Evolutionary conservation across 2,113 vertebrate genomes (phyloP).

Genomic region (Hemicordylus capensis): DNA sequence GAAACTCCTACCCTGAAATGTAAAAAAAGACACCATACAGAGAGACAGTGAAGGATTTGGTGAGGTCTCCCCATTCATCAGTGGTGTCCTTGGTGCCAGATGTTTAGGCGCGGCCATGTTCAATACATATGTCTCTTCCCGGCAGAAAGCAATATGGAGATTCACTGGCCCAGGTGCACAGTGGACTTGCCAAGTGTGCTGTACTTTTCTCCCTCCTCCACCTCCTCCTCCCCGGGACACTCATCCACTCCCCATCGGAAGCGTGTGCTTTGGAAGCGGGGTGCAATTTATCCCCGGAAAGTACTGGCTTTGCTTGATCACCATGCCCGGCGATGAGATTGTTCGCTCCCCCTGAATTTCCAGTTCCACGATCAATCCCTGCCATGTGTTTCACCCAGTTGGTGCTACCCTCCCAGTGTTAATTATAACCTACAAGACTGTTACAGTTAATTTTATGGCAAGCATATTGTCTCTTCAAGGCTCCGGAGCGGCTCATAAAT

Average conservation of each 20-base stretch:
- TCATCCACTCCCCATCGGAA: constrained; percentile 59
- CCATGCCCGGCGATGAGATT: constrained; percentile 76
- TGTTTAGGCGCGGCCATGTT: constrained; percentile 58
- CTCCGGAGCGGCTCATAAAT: constrained; percentile 96
- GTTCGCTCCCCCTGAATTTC: constrained; percentile 78
- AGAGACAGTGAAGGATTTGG: constrained; percentile 60
- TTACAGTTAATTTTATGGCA: constrained; percentile 98
- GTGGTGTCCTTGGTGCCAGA: constrained; percentile 48
- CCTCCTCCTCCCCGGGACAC: constrained; percentile 49
- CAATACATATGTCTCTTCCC: constrained; percentile 58
- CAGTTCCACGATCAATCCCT: constrained; percentile 83
- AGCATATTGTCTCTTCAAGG: constrained; percentile 99
- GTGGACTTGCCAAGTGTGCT: constrained; percentile 62
- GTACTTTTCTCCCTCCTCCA: constrained; percentile 38
- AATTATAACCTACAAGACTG: constrained; percentile 98
- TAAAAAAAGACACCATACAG: constrained; percentile 31
- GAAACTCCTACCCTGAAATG: neutral
- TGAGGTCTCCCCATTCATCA: constrained; percentile 24
- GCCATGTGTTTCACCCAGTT: constrained; percentile 83
- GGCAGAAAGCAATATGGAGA: constrained; percentile 50
- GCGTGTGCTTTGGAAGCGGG: constrained; percentile 57
- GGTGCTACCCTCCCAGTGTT: constrained; percentile 89
- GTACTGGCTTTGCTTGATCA: constrained; percentile 66
- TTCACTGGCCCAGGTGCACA: constrained; percentile 62
- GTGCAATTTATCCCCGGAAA: constrained; percentile 76